phyloP scores from a whole-genome alignment of 2,797 vertebrate species.

The Clarias pachynema region DNA sequence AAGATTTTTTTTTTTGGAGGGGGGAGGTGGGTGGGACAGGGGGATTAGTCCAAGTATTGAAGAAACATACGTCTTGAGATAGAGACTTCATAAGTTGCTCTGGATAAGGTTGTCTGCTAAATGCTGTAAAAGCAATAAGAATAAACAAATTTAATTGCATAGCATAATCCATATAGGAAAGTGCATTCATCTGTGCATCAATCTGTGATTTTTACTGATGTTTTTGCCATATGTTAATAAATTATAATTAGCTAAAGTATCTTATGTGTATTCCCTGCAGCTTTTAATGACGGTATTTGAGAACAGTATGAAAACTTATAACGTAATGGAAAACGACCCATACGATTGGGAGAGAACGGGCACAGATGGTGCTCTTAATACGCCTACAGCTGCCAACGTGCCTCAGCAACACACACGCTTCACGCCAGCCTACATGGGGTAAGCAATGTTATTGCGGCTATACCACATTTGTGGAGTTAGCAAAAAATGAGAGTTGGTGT shows the following conservation, averaged over 20 bases:
- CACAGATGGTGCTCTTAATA: constrained; percentile 86
- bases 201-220: neutral
- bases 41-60: too few species aligned
- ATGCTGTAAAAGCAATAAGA: too few species aligned
- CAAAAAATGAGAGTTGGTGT: neutral
- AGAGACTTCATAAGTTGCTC: too few species aligned
- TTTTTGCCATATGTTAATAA: neutral
- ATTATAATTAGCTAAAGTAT: neutral
- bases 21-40: too few species aligned
- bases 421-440: constrained; percentile 95
- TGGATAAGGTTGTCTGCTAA: neutral
- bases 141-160: too few species aligned
- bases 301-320: constrained; percentile 94
- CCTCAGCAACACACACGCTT: constrained; percentile 94
- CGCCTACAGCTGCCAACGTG: constrained; percentile 85
- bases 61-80: too few species aligned
- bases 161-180: neutral
- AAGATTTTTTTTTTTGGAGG: too few species aligned
- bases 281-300: constrained; percentile 96
- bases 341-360: constrained; percentile 97
- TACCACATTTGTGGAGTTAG: neutral
- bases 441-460: constrained; percentile 45
- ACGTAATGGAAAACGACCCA: constrained; percentile 92
- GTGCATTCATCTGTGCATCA: neutral
- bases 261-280: constrained; percentile 66